Evolutionary conservation across 37 sponge, comb jelly and placozoan species (phyloP), one percentile per base, ranked within the genome.

Genomic region (Theonella swinhoei): DNA sequence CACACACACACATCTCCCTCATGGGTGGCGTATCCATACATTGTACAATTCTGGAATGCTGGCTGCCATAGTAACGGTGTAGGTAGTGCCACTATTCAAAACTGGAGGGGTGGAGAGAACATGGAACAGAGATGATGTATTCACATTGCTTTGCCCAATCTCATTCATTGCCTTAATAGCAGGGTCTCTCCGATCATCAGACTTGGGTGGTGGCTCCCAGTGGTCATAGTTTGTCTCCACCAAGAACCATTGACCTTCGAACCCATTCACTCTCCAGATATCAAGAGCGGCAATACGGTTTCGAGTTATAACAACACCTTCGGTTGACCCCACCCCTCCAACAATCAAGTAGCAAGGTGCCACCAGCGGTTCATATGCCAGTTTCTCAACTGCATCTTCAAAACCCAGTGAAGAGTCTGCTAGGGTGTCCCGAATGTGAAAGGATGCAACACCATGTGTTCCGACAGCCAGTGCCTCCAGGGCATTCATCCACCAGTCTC

Each of bases 161-260:
- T 70, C 65, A 5, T 91, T 87, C 90, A 97, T 88, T 23, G 64
- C 81, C 38, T 84, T 85, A 63, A 91, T 91, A 31, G 90, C 97
- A 25, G 94, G 92, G 65, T 93, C 94, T 41, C 94, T 75, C 36
- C 98, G 78, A 74, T 97, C 91, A 70, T 97, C 98, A 66, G 38
- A 31, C 17, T 83, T 4, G 0, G 98, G 95, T 14, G 98, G 94
- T 32, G 93, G 31, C 25, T 11, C 62, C 98, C 98, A 97, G 66
- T 85, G 93, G 64, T 97, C 98, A 60, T 97, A 97, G 75, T 97
- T 97, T 4, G 98, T 97, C 80, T 97, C 91, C 54, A 97, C 86
- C n/a, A 97, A 54, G 70, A 74, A 97, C 98, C 98, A 97, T 17
- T 64, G 39, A 1, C 88, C 88, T 34, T 70, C 28, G 5, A 68